Conservation (phyloP, 2,888 invertebrate species). For the Megastigmus dorsalis region DNA sequence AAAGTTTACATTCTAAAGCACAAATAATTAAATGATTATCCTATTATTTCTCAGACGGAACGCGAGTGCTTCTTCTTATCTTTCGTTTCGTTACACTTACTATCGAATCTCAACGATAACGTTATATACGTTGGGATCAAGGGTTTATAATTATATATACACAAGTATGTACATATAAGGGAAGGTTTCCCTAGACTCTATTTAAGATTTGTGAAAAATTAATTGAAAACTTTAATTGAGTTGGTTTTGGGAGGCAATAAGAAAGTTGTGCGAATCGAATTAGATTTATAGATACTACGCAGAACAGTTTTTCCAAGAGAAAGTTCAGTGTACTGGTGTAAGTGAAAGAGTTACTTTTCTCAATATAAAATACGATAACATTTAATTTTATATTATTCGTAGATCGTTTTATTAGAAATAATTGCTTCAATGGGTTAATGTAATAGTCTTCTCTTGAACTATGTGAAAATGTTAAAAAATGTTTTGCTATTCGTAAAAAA, state of each 20-base stretch:
- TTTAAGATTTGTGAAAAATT: background rate
- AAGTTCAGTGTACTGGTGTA: no score
- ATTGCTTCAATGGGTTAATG: no score
- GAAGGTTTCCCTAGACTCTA: constrained; percentile 59
- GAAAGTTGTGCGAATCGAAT: no score
- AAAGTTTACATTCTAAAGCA: background rate
- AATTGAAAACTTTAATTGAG: no score
- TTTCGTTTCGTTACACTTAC: background rate
- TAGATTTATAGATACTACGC: no score
- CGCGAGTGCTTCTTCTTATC: background rate
- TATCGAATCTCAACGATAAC: background rate
- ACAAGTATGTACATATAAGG: constrained; percentile 64
- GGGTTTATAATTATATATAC: constrained; percentile 70
- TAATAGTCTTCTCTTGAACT: background rate
- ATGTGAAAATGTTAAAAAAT: constrained; percentile 31
- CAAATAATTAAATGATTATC: no score
- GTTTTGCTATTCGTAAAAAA: constrained; percentile 15
- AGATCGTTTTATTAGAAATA: no score
- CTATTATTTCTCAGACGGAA: background rate
- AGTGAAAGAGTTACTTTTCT: background rate
- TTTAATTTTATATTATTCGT: no score
- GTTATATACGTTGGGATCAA: constrained; percentile 31
- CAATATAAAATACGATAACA: background rate
- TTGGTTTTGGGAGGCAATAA: no score
- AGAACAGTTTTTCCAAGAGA: no score